Conservation (phyloP, 2,113 vertebrate genomes). For the Oreochromis tanganicae region DNA sequence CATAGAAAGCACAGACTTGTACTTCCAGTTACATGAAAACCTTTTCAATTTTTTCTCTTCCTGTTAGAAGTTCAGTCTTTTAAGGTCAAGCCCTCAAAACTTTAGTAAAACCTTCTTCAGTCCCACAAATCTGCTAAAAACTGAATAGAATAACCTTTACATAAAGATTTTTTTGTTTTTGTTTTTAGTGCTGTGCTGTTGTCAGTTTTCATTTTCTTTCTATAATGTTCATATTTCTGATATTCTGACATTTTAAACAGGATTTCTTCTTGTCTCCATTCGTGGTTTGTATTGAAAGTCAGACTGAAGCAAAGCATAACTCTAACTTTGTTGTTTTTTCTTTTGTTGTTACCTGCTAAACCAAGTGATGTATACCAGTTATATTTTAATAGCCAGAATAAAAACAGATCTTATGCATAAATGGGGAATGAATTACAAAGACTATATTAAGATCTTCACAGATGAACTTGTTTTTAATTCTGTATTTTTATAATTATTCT, state of each 20-base stretch:
- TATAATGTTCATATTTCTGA: not conserved
- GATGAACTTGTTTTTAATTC: not conserved
- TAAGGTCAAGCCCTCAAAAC: not conserved
- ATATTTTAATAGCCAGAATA: not conserved
- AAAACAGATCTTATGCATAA: no score
- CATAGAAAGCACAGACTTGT: not conserved
- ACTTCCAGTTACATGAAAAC: not conserved
- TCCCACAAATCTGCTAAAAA: not conserved
- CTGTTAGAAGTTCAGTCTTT: not conserved
- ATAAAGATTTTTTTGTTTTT: no score
- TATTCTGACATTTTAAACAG: not conserved
- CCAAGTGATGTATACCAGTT: no score
- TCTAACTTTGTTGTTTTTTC: no score
- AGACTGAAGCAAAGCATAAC: rapidly evolving
- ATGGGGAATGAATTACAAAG: not conserved
- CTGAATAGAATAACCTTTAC: rapidly evolving
- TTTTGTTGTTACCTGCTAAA: no score
- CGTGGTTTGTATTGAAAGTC: not conserved
- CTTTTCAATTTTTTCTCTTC: not conserved
- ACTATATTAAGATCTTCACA: not conserved
- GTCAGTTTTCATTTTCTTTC: not conserved
- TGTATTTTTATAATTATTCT: not conserved
- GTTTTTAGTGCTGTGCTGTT: not conserved
- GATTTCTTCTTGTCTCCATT: no score
- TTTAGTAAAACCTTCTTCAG: no score